Conservation (phyloP, 92 coral and sea anemone species). For the Phenganax subtilis region DNA sequence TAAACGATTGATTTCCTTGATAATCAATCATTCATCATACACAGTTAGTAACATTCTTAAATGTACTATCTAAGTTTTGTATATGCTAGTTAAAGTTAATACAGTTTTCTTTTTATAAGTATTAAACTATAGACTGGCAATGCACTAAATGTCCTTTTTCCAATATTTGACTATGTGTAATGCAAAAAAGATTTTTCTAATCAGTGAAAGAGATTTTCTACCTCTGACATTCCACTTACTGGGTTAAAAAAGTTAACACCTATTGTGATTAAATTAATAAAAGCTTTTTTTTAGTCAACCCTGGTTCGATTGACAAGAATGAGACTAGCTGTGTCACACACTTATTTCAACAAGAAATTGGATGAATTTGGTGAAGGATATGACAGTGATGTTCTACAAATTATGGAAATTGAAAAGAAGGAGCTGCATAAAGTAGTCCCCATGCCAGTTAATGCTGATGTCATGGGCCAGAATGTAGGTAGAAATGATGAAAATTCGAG, state of each 20-base stretch:
- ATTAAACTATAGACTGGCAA: neutral
- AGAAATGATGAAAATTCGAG: too few species aligned
- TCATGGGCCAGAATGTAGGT: too few species aligned
- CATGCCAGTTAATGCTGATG: too few species aligned
- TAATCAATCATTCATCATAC: slow-evolving; percentile 24
- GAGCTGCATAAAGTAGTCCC: neutral
- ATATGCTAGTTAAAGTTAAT: neutral
- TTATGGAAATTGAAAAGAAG: neutral
- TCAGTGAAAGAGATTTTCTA: neutral
- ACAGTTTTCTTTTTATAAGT: neutral
- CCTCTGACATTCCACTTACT: neutral
- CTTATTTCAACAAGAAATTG: slow-evolving; percentile 12
- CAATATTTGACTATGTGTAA: too few species aligned
- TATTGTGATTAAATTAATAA: neutral
- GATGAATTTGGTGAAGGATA: slow-evolving; percentile 3
- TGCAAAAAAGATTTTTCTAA: too few species aligned
- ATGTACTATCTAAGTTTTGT: neutral
- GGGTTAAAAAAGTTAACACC: neutral
- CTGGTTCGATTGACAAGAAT: neutral
- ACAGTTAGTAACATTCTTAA: neutral
- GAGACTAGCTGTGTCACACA: slow-evolving; percentile 16
- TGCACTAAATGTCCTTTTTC: too few species aligned
- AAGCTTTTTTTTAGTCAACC: slow-evolving; percentile 8
- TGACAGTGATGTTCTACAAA: neutral
- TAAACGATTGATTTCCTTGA: neutral